Base-by-base conservation (phyloP, 2,797 vertebrate species). In the Triplophysa bombifrons region DNA sequence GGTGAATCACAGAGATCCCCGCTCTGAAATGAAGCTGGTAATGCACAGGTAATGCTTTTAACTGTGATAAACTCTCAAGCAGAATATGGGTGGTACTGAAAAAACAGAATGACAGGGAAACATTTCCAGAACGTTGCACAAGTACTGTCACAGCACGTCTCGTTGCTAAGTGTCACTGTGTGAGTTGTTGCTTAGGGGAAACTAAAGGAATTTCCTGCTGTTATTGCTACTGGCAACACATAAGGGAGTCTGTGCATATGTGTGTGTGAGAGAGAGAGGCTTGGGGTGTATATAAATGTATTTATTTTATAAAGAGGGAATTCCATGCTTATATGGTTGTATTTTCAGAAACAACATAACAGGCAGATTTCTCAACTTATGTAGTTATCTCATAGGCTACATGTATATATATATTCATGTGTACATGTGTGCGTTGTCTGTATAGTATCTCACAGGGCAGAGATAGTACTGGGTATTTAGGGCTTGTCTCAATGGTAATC, bases 131-230 rank as follows among this genome's bases (percentile, higher is more conserved):
- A 63, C 27, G 11, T 63, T 63, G 67, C n/a, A 0, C 60, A 70
- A 51, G 56, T 13, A 63, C n/a, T 0, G 14, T 69, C 51, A 69
- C 25, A 69, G 65, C 65, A 50, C 17, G 7, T 63, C 66, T 17
- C 3, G 3, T 71, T 30, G 55, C 51, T 53, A 58, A 41, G 50
- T 27, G 58, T 77, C 16, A 63, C 60, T 34, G 60, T 9, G 60
- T 63, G 60, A 72, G 80, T 65, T 72, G 27, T 48, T 41, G 51
- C 68, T 72, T 19, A 22, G n/a, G 25, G 27, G 8, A 53, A 74
- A 50, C 34, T 22, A 27, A 50, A 74, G 58, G 65, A 56, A 68
- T 61, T 69, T 82, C 75, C 81, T 70, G 66, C 51, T 83, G 70
- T 27, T 74, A 60, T 51, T 50, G 72, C 66, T 76, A 64, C 56